Evolutionary conservation across 2,888 invertebrate genomes (phyloP).

Genomic region (Hecatera dysodea): DNA sequence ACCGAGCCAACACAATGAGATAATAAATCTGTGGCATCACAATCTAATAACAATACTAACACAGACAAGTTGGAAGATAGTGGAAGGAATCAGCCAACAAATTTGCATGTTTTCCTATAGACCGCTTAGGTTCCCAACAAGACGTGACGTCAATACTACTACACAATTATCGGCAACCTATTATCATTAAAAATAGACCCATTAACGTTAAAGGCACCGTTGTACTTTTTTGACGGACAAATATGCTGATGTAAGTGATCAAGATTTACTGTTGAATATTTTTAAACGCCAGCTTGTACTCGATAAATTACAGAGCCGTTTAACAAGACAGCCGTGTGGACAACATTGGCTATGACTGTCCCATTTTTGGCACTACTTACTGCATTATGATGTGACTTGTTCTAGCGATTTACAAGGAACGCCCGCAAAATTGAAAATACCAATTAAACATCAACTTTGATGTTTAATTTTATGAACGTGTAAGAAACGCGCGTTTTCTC

Average conservation of each 20-base stretch:
- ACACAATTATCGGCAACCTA: slow-evolving; percentile 67
- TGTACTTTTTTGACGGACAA: slow-evolving; percentile 59
- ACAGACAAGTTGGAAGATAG: slow-evolving; percentile 58
- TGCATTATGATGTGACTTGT: slow-evolving; percentile 43
- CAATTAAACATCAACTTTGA: slow-evolving; percentile 66
- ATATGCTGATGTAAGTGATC: slow-evolving; percentile 57
- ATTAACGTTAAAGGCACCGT: slow-evolving; percentile 63
- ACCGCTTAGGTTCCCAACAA: slow-evolving; percentile 62
- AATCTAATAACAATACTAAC: slow-evolving; percentile 60
- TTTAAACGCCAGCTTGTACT: slow-evolving; percentile 46
- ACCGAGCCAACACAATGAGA: slow-evolving; percentile 42
- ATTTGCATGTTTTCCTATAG: slow-evolving; percentile 67
- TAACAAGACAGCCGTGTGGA: slow-evolving; percentile 46
- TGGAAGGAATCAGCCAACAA: slow-evolving; percentile 60
- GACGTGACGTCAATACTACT: slow-evolving; percentile 66
- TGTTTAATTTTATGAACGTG: slow-evolving; percentile 70
- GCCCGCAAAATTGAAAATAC: slow-evolving; percentile 54
- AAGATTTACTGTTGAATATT: slow-evolving; percentile 60
- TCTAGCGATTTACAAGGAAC: slow-evolving; percentile 49
- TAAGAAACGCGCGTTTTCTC: slow-evolving; percentile 78
- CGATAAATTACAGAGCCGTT: slow-evolving; percentile 55
- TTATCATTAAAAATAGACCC: slow-evolving; percentile 69
- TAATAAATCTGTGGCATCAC: slow-evolving; percentile 50
- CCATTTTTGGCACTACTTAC: slow-evolving; percentile 64
- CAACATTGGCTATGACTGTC: slow-evolving; percentile 42